These are phyloP conservation scores for Clivina fossor DNA, from an alignment of 2,888 invertebrate genomes.

Conservation along the genomic window DNA sequence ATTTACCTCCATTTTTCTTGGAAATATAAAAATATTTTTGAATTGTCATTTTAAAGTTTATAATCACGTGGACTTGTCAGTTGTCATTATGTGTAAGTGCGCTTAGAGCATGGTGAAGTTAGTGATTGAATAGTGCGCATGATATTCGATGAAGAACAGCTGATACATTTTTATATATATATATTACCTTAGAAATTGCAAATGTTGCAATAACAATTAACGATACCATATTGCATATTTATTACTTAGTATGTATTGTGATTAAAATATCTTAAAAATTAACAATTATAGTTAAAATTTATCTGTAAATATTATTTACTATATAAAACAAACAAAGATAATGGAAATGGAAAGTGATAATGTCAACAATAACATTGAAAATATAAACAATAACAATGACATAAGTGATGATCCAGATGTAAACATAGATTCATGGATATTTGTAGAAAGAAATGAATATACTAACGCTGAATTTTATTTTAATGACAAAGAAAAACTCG, in stretches of 20 bases:
- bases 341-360: background rate
- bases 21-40: too few species aligned
- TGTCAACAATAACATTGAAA: slow-evolving; percentile 8
- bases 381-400: slow-evolving; percentile 10
- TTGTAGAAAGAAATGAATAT: slow-evolving; percentile 15
- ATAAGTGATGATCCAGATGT: slow-evolving; percentile 9
- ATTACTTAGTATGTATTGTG: background rate
- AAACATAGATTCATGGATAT: slow-evolving; percentile 23
- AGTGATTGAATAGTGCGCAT: too few species aligned
- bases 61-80: too few species aligned
- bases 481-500: slow-evolving; percentile 1
- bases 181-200: slow-evolving; percentile 13
- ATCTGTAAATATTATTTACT: background rate
- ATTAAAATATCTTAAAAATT: background rate
- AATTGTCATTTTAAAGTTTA: too few species aligned
- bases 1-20: too few species aligned
- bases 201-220: slow-evolving; percentile 1
- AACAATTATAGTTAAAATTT: background rate
- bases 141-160: too few species aligned
- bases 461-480: background rate
- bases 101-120: too few species aligned
- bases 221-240: slow-evolving; percentile 5
- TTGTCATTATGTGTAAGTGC: too few species aligned
- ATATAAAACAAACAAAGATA: background rate
- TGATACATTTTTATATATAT: background rate